Base-by-base conservation (phyloP, 2,888 invertebrate species). In the Spisula solida region DNA sequence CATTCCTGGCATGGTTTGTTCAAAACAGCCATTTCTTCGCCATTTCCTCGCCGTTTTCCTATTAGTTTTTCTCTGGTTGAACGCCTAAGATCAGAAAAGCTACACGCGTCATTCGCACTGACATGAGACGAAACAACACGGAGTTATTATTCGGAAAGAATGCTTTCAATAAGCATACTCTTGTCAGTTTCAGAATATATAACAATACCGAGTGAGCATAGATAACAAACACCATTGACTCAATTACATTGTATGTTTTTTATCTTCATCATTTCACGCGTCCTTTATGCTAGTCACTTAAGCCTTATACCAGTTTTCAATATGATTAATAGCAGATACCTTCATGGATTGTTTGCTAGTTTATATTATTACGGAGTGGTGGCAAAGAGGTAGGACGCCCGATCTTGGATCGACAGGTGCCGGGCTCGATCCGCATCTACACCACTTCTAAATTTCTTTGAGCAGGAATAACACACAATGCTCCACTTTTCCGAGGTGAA, bases 1-100 rank as follows among this genome's bases (percentile, higher is more conserved):
- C 25, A n/a, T 66, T 66, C n/a, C n/a, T 66, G 60, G 60, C 60
- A 66, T 8, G n/a, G 25, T n/a, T 66, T 66, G n/a, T 25, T 25
- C 60, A 25, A 66, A 25, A 66, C 60, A 66, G 60, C n/a, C 25
- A 25, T 66, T 8, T 25, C 60, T 66, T n/a, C 75, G 16, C 31
- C 2, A 31, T 41, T 41, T 41, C 60, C 25, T n/a, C 75, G 2
- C 31, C 16, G 8, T 31, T 75, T 75, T 75, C 75, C 18, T 75
- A 75, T 75, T 75, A 75, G 75, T 75, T 75, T 75, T 75, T 31
- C 34, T 75, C 34, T 25, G 75, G 34, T 75, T 75, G 34, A 31
- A 16, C 20, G 75, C 75, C 34, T 12, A 75, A 31, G 25, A 75
- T 75, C 75, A 75, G 31, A 34, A 34, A 75, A 16, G 18, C 75